These are phyloP conservation scores for Conus ventricosus DNA, from an alignment of 1,140 invertebrate genomes.

Conservation along the genomic window DNA sequence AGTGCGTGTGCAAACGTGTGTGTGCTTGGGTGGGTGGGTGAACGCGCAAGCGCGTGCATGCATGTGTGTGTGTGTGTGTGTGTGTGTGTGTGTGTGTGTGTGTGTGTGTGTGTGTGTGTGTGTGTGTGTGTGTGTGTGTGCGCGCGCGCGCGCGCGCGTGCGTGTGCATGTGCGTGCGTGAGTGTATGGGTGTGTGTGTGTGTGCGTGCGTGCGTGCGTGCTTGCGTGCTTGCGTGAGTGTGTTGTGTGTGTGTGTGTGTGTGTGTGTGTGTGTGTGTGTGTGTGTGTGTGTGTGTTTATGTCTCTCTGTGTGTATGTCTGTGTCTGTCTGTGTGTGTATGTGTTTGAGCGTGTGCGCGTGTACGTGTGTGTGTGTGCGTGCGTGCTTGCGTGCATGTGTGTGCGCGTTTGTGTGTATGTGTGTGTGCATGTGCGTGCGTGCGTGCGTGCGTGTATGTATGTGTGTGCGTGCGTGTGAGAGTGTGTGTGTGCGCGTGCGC, in stretches of 20 bases:
- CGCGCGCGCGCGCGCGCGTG: too few relatives aligned
- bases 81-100: too few relatives aligned
- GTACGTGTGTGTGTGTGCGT: neutral
- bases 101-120: too few relatives aligned
- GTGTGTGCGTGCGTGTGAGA: neutral
- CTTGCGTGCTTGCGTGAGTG: neutral
- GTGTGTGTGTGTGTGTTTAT: neutral
- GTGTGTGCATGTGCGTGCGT: neutral
- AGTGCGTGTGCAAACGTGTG: too few relatives aligned
- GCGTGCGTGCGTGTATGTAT: neutral
- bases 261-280: slow-evolving; percentile 6
- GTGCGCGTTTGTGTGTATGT: neutral
- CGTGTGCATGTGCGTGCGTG: neutral
- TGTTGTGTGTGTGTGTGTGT: slow-evolving; percentile 7
- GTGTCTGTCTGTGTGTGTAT: neutral
- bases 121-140: too few relatives aligned
- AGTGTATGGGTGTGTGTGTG: neutral
- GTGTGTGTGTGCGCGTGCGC: neutral
- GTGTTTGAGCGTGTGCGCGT: neutral
- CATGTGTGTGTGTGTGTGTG: too few relatives aligned
- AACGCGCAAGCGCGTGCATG: too few relatives aligned
- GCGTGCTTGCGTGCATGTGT: neutral
- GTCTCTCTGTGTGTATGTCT: neutral
- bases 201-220: too few relatives aligned
- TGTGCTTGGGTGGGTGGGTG: too few relatives aligned